Evolutionary conservation across 1,140 invertebrate genomes (phyloP), one percentile per base, ranked within the genome.

Genomic region (Caenorhabditis remanei): DNA sequence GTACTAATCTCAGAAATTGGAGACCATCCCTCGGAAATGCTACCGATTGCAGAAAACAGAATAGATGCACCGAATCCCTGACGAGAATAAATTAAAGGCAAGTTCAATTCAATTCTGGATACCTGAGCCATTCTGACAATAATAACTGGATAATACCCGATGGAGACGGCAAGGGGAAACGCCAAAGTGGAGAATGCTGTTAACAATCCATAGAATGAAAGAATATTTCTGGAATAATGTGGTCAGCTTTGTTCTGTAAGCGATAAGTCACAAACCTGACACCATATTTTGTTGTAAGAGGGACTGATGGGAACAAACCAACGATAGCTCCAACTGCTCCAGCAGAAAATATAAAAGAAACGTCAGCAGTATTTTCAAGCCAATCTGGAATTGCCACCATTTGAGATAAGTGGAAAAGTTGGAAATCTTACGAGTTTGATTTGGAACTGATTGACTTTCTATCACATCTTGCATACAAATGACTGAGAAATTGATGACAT

Each of bases 141-240:
- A 24, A 91, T 88, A 53, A 91, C 32, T 13, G 86, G 14, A 32
- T 43, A 85, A 67, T 88, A 91, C 16, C 88, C 91, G 43, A 79
- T 43, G 61, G 58, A 53, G 9, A 88, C 91, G 14, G 89, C 87
- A 8, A 92, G 14, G 16, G 91, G 91, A 46, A 89, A 87, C 6
- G 89, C 65, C 4, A 92, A 50, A 32, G 91, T 93, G 21, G 91
- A 61, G 9, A 92, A 46, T 13, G 87, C 91, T 4, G 92, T 92
- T 14, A 91, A 55, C 13, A 89, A n/a, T n/a, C 91, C 91, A 85
- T 93, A 92, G 4, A 87, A 32, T 6, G 90, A 79, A 65, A 91
- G 90, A n/a, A 84, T 88, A 65, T 87, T 91, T 75, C 90, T 89
- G 24, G 63, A 88, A 71, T 5, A 5, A 67, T 11, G 41, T 8